Conservation (phyloP, 2,797 vertebrate species). For the Malurus leucopterus region DNA sequence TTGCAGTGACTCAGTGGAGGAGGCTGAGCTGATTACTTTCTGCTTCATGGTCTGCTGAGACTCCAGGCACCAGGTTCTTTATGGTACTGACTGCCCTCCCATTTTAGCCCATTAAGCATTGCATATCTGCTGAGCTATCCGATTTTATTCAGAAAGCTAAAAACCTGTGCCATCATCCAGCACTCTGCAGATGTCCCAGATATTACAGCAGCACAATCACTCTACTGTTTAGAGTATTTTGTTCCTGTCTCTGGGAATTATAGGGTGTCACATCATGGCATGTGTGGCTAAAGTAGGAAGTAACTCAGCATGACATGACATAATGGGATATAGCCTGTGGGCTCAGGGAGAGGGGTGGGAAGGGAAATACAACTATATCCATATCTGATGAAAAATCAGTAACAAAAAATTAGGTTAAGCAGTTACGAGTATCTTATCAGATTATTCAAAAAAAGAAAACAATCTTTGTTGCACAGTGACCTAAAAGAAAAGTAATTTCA, state of each 20-base stretch:
- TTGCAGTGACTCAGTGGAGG: background rate
- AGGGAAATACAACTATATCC: background rate
- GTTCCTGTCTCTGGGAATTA: conserved; percentile 42
- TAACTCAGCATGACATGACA: conserved; percentile 2
- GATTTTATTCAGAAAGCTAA: conserved; percentile 36
- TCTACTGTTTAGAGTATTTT: conserved; percentile 41
- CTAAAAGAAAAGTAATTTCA: background rate
- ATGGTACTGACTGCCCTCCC: background rate
- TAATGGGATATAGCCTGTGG: background rate
- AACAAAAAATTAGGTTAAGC: background rate
- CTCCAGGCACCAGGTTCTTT: conserved; percentile 17
- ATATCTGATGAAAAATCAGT: background rate
- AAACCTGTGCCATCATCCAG: conserved; percentile 20
- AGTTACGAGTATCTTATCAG: background rate
- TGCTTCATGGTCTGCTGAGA: background rate
- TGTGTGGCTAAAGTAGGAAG: background rate
- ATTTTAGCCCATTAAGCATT: conserved; percentile 31
- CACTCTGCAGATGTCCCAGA: conserved; percentile 25
- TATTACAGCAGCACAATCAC: conserved; percentile 35
- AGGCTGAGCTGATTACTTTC: conserved; percentile 9
- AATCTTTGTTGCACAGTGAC: background rate
- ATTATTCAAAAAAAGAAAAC: background rate
- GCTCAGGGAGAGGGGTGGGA: background rate
- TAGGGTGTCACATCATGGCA: conserved; percentile 9
- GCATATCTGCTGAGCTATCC: conserved; percentile 41